phyloP scores from a whole-genome alignment of 2,888 invertebrate genomes.

The Tetragonula carbonaria region DNA sequence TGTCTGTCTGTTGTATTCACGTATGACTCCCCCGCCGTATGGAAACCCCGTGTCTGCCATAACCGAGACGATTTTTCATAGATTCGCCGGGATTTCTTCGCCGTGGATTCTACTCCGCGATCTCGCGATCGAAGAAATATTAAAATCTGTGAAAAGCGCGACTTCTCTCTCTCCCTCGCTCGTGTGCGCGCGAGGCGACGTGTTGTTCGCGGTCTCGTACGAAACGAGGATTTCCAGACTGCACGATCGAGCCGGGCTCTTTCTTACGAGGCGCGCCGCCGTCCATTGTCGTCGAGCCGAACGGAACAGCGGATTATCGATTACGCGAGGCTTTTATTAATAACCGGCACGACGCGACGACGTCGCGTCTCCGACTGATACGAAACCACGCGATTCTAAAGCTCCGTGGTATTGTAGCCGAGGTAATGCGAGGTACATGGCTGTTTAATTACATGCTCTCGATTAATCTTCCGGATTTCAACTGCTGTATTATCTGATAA shows the following conservation, averaged over 20 bases:
- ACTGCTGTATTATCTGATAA: constrained; percentile 33
- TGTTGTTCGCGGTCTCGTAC: background rate
- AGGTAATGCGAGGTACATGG: constrained; percentile 5
- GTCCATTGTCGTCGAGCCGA: constrained; percentile 9
- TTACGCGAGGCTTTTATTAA: constrained; percentile 36
- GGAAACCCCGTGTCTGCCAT: constrained; percentile 1
- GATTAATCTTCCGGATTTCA: constrained; percentile 36
- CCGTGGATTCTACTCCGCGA: background rate
- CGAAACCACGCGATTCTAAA: constrained; percentile 18
- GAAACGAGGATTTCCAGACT: constrained; percentile 12
- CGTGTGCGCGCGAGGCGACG: background rate
- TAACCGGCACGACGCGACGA: constrained; percentile 18
- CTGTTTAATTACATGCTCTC: constrained; percentile 45
- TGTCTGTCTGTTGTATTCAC: constrained; percentile 31
- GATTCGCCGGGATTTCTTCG: constrained; percentile 42
- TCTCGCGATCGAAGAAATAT: constrained; percentile 36
- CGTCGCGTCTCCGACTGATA: constrained; percentile 35
- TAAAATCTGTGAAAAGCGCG: constrained; percentile 22
- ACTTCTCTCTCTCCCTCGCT: background rate
- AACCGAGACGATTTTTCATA: constrained; percentile 48
- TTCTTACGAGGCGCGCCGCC: background rate
- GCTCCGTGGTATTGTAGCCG: background rate
- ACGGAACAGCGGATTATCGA: constrained; percentile 33
- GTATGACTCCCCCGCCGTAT: constrained; percentile 28
- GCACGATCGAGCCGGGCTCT: background rate